Conservation (phyloP, 2,888 invertebrate genomes). For the Noctuana brunneofusca region DNA sequence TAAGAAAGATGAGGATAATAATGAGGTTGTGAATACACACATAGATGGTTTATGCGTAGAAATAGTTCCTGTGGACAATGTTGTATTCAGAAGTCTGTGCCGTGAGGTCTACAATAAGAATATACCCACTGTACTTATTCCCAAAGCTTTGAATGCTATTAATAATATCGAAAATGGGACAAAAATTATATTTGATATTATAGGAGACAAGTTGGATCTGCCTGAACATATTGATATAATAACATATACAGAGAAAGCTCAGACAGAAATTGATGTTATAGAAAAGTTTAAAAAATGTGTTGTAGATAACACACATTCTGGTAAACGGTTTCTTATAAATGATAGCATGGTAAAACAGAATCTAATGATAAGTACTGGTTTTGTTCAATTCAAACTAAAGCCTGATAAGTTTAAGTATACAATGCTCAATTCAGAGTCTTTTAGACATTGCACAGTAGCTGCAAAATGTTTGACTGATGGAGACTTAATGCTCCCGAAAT, state of each 20-base stretch:
- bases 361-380: constrained; percentile 60
- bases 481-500: constrained; percentile 58
- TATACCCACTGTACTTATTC: constrained; percentile 78
- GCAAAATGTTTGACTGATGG: constrained; percentile 62
- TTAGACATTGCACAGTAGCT: constrained; percentile 75
- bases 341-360: constrained; percentile 76
- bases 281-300: constrained; percentile 79
- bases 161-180: constrained; percentile 81
- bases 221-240: constrained; percentile 79
- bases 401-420: constrained; percentile 76
- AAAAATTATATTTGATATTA: constrained; percentile 78
- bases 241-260: constrained; percentile 64
- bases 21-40: constrained; percentile 47
- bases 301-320: constrained; percentile 71
- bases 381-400: constrained; percentile 67
- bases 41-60: constrained; percentile 72
- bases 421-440: constrained; percentile 76
- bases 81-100: constrained; percentile 68
- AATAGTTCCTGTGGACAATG: constrained; percentile 67
- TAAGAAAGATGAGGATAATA: constrained; percentile 48
- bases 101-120: constrained; percentile 67
- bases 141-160: constrained; percentile 78
- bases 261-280: constrained; percentile 62
- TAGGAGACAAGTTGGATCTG: constrained; percentile 60
- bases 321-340: constrained; percentile 81